Percentiles rank a stretch among this genome's conserved stretches.
Conservation (phyloP, 1,140 invertebrate genomes). For the Onthophagus taurus region DNA sequence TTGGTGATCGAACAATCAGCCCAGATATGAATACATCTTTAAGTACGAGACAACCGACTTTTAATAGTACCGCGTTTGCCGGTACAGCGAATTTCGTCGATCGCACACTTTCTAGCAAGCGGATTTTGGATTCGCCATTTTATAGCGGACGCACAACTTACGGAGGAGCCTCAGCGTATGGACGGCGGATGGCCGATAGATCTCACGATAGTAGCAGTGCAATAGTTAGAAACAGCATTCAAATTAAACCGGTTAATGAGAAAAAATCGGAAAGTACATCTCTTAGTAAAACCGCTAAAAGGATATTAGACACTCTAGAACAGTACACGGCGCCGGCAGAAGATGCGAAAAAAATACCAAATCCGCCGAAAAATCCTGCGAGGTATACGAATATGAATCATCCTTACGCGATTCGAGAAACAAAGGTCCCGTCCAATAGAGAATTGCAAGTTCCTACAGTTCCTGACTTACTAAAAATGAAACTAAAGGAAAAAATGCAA, state of each 20-base stretch:
- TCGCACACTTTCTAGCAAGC: constrained; percentile 31
- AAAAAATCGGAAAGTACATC: constrained; percentile 18
- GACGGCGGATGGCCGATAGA: constrained; percentile 35
- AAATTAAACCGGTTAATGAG: constrained; percentile 42
- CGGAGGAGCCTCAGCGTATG: constrained; percentile 63
- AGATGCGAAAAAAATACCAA: constrained; percentile 63
- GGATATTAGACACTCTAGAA: constrained; percentile 61
- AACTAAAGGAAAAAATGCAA: constrained; percentile 49
- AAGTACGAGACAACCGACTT: constrained; percentile 44
- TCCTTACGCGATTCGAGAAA: constrained; percentile 24
- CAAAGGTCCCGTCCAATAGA: constrained; percentile 26
- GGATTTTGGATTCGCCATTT: constrained; percentile 57
- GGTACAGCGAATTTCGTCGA: constrained; percentile 33
- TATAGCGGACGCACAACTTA: constrained; percentile 72
- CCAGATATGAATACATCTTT: constrained; percentile 30
- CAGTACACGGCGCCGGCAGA: constrained; percentile 61
- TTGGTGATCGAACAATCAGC: constrained; percentile 21
- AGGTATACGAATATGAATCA: constrained; percentile 28
- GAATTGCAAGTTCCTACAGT: constrained; percentile 48
- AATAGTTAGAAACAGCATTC: constrained; percentile 29
- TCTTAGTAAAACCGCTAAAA: constrained; percentile 49
- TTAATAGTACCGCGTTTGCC: constrained; percentile 46
- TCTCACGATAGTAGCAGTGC: constrained; percentile 14
- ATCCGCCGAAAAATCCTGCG: constrained; percentile 21
- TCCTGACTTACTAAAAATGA: constrained; percentile 48